Conservation (phyloP, 2,888 invertebrate species). For the Synergus umbraculus region DNA sequence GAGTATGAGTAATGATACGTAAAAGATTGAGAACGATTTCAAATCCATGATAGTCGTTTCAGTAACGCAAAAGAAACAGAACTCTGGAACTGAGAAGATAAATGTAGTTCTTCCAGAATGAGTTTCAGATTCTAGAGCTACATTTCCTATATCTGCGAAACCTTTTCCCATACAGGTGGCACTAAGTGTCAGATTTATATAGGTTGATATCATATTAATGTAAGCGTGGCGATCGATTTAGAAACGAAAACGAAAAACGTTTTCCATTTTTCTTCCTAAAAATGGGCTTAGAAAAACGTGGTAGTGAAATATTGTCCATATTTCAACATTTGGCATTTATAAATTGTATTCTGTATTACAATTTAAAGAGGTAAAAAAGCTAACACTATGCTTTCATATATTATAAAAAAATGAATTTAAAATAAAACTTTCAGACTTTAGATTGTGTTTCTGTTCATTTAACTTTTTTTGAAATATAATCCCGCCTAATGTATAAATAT, state of each 20-base stretch:
- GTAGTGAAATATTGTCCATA: background rate
- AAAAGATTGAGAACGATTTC: background rate
- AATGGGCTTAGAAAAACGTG: background rate
- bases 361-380: no score
- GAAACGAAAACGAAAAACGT: background rate
- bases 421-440: background rate
- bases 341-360: background rate
- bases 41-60: background rate
- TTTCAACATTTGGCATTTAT: background rate
- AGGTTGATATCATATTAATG: slow-evolving; percentile 24
- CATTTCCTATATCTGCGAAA: slow-evolving; percentile 1
- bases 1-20: no score
- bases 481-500: background rate
- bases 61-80: slow-evolving; percentile 1
- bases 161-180: slow-evolving; percentile 9
- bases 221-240: background rate
- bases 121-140: slow-evolving; percentile 14
- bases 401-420: background rate
- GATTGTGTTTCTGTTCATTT: background rate
- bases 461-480: background rate
- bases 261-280: background rate
- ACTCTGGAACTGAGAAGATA: background rate
- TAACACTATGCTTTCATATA: no score
- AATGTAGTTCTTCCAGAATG: slow-evolving; percentile 4
- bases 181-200: slow-evolving; percentile 22